phyloP scores from a whole-genome alignment of 2,888 invertebrate genomes.

The Drosophila merina region DNA sequence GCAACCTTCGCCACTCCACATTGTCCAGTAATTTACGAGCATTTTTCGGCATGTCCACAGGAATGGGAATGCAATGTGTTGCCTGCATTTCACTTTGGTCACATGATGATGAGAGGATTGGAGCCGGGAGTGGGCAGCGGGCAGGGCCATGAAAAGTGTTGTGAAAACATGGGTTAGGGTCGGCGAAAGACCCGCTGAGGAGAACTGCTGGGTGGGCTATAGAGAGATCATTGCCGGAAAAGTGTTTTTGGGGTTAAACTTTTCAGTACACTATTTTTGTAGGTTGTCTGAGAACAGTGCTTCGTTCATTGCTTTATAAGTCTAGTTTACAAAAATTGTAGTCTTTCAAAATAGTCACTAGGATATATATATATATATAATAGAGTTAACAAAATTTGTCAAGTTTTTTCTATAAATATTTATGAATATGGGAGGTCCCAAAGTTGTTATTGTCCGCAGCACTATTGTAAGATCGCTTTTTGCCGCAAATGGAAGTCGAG shows the following conservation, averaged over 20 bases:
- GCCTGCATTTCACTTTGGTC: slow-evolving; percentile 67
- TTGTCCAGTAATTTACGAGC: slow-evolving; percentile 79
- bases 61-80: slow-evolving; percentile 58
- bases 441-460: slow-evolving; percentile 25
- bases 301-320: neutral
- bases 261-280: slow-evolving; percentile 45
- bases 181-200: neutral
- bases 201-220: slow-evolving; percentile 7
- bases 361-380: neutral
- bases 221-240: slow-evolving; percentile 55
- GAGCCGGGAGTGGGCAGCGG: slow-evolving; percentile 9
- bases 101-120: slow-evolving; percentile 27
- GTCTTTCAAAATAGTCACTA: neutral
- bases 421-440: slow-evolving; percentile 9
- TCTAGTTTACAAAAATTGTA: neutral
- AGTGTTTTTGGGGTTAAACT: slow-evolving; percentile 72
- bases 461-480: slow-evolving; percentile 3
- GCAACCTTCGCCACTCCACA: slow-evolving; percentile 34
- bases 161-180: slow-evolving; percentile 41
- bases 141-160: slow-evolving; percentile 38
- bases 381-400: neutral
- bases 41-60: slow-evolving; percentile 60
- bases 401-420: neutral
- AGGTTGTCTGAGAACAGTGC: slow-evolving; percentile 19
- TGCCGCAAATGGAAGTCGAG: slow-evolving; percentile 3